These are phyloP conservation scores for Palythoa grandis DNA, from an alignment of 92 coral and sea anemone genomes.

Conservation along the genomic window DNA sequence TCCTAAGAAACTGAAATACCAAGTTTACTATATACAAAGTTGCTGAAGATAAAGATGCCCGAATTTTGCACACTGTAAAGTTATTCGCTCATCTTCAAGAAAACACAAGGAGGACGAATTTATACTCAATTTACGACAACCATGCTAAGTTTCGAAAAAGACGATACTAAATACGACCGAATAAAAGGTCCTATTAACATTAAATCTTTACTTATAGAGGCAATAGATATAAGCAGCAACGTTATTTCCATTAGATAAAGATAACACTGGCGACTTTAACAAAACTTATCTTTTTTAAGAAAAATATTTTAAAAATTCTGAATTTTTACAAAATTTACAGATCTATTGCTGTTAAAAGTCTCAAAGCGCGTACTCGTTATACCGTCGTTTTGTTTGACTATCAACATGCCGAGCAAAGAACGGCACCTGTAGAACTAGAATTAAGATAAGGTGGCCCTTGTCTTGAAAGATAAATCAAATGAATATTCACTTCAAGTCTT, in stretches of 20 bases:
- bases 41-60: not conserved
- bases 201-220: no score
- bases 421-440: not conserved
- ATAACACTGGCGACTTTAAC: not conserved
- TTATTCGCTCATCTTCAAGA: not conserved
- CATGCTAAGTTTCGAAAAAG: not conserved
- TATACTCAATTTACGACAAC: not conserved
- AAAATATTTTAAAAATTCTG: not conserved
- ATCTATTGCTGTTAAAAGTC: not conserved
- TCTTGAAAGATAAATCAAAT: not conserved
- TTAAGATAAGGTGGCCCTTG: constrained; percentile 1
- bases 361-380: not conserved
- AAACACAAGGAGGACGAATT: not conserved
- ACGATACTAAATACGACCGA: not conserved
- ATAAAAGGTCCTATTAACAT: not conserved
- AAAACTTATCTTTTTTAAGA: not conserved
- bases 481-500: constrained; percentile 25
- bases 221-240: no score
- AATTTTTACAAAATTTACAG: not conserved
- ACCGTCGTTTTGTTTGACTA: not conserved
- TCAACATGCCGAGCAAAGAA: not conserved
- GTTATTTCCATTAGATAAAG: no score
- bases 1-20: not conserved
- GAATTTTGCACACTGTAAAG: not conserved
- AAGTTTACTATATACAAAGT: not conserved